These are phyloP conservation scores for Melieria picta DNA, from an alignment of 2,888 invertebrate genomes.

Conservation along the genomic window DNA sequence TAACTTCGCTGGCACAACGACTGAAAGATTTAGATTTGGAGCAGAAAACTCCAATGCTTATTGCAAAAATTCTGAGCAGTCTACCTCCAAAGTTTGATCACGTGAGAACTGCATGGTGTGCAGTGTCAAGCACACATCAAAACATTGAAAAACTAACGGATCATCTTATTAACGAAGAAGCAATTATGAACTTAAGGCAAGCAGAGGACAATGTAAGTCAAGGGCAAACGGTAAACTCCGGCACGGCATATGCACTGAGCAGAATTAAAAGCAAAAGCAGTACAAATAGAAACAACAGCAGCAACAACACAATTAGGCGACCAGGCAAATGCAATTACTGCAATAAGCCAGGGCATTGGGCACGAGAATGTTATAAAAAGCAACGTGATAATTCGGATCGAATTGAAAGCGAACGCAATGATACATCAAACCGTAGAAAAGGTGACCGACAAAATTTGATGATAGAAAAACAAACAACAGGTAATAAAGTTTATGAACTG, in stretches of 20 bases:
- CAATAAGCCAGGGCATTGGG: conserved; percentile 27
- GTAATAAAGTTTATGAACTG: background rate
- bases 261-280: conserved; percentile 21
- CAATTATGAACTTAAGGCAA: conserved; percentile 27
- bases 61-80: conserved; percentile 40
- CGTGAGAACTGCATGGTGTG: conserved; percentile 44
- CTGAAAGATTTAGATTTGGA: conserved; percentile 40
- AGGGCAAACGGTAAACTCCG: background rate
- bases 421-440: conserved; percentile 12
- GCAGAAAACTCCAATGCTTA: conserved; percentile 38
- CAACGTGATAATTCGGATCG: conserved; percentile 15
- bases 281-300: conserved; percentile 4
- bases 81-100: conserved; percentile 40
- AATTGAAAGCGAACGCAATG: background rate
- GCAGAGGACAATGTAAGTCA: conserved; percentile 2
- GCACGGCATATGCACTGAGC: conserved; percentile 16
- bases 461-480: conserved; percentile 16
- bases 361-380: conserved; percentile 23
- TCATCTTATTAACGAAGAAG: conserved; percentile 38
- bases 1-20: conserved; percentile 36
- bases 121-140: conserved; percentile 36
- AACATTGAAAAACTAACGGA: conserved; percentile 42
- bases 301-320: conserved; percentile 15
- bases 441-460: conserved; percentile 11
- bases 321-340: conserved; percentile 37